Evolutionary conservation across 2,113 vertebrate genomes (phyloP), one percentile per base, ranked within the genome.

Genomic region (Panthera leo): DNA sequence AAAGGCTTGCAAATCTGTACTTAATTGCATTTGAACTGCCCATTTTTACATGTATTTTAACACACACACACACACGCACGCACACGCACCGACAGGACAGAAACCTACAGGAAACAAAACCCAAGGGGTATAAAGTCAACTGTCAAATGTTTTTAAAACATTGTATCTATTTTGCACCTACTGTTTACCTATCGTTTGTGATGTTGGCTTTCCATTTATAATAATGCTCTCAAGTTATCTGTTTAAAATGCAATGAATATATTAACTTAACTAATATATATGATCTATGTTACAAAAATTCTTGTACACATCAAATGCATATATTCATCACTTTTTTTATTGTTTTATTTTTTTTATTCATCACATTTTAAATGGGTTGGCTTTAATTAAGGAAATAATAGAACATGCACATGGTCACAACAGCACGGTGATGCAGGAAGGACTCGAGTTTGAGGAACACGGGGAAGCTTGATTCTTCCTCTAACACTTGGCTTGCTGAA

Each of bases 1-100:
- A 76, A 42, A 45, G 91, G 65, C 96, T 94, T 88, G 29, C 97
- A 96, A 96, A 96, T 79, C 92, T 98, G 95, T 96, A 92, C 98
- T 98, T 83, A 85, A 95, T 48, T 84, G 55, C 55, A 5, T 86
- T 85, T 88, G 97, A 93, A 98, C 97, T 85, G 88, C 58, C 71
- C 65, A n/a, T 97, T 83, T 98, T 98, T 86, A 80, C 12, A 4
- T 94, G 91, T 14, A 63, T 68, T 83, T 86, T 51, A n/a, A 68
- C 1, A 68, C n/a, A 45, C 42, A 25, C 31, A 42, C 19, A 61
- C 19, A 5, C 31, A 61, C 1, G 53, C n/a, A 45, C 42, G 34
- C 31, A 42, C 19, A 83, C 19, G 7, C 45, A 8, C 45, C 7
- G 1, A 9, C n/a, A 88, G 51, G 51, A 84, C 63, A n/a, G 19